Evolutionary conservation across 2,888 invertebrate species (phyloP), one percentile per base, ranked within the genome.

Genomic region (Argyra leucocephala): DNA sequence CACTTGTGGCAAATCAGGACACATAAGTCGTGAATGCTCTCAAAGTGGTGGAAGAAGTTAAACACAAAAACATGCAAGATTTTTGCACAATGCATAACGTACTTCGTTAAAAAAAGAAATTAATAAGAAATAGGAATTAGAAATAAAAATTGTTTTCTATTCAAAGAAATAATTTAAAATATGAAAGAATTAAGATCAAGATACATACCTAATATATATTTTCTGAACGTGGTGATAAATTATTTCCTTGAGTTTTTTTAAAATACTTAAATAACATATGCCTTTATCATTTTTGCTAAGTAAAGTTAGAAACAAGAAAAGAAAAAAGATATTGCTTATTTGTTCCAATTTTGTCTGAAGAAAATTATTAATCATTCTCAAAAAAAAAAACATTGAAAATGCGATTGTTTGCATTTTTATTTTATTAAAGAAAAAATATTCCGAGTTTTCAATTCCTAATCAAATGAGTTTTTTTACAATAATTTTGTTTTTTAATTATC

Each of bases 1-100:
- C 83, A 88, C 89, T 77, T 96, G 96, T 84, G 90, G 93, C 83
- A 91, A 94, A 82, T 86, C 89, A 71, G 92, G 92, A 71, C 92
- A 93, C 83, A 87, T 93, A 84, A 90, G 91, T 82, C 90, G 92
- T 78, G 93, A 93, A 80, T 93, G 92, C 83, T 89, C 89, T 76
- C 89, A 90, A 80, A 85, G 87, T 74, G 90, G 77, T 48, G 78
- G 79, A 70, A 76, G 79, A 72, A 79, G 79, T 74, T 79, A 78
- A 74, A 69, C 68, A 59, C 22, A 12, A 23, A 23, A 59, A 59
- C n/a, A n/a, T 31, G 48, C 48, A 48, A 48, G 5, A 48, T 3
- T 12, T 18, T 48, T 48, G 48, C 48, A 48, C 48, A 48, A 48
- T 48, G 48, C 48, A 48, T 9, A 48, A 48, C 48, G 48, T 48